Base-by-base conservation (phyloP, 2,888 invertebrate species). In the Pterobdella sp. region DNA sequence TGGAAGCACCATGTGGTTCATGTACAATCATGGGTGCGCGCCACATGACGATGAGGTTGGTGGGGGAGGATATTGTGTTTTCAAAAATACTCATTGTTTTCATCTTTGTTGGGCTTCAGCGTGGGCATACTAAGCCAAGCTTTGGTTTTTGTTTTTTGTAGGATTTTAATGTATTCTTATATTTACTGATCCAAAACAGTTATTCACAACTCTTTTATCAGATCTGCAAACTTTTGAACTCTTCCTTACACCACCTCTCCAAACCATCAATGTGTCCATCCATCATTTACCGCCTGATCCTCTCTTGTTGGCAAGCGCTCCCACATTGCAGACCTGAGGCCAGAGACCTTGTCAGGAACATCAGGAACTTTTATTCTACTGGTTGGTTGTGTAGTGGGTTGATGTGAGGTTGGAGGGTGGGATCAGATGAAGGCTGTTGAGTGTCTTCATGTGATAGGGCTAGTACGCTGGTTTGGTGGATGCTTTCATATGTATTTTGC, bases 1-100 rank as follows among this genome's bases (percentile, higher is more conserved):
- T 81, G 92, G 91, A 0, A 94, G 94, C 1, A 93, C 93, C 0
- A 82, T 94, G 29, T 94, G 93, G 92, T 92, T 94, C 84, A 90
- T 94, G 78, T 94, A 94, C 84, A 89, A 90, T 0, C 89, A 88
- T 78, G 94, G 93, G 0, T 86, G 81, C 26, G 79, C 82, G 66
- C 85, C 32, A 36, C 31, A 36, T 14, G 35, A 74, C 10, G 60
- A 69, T 22, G 68, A 69, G 35, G 32, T 70, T 1, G 63, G n/a
- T n/a, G n/a, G n/a, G n/a, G n/a, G n/a, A n/a, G n/a, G n/a, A n/a
- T n/a, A n/a, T n/a, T n/a, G n/a, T n/a, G n/a, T n/a, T n/a, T n/a
- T n/a, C n/a, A n/a, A n/a, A n/a, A n/a, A n/a, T n/a, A n/a, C n/a
- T n/a, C n/a, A n/a, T n/a, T n/a, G n/a, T n/a, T n/a, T n/a, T n/a